Evolutionary conservation across 2,797 vertebrate species (phyloP), one percentile per base, ranked within the genome.

Genomic region (Apodemus agrarius): DNA sequence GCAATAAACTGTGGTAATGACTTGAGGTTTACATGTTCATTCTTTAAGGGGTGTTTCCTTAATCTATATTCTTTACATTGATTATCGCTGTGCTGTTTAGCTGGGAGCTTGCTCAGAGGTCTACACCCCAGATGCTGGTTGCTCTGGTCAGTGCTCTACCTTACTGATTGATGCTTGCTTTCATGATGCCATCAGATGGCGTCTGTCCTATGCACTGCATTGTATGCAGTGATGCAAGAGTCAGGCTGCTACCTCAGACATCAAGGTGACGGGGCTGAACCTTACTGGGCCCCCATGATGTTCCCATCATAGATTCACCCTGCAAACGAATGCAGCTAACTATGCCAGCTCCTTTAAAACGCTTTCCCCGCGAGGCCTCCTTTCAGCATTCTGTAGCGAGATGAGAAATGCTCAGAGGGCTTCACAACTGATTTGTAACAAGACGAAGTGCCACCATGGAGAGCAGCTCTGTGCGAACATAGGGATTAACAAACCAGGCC

Each of bases 271-370:
- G 1, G n/a, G 0, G 13, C 3, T 31, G 16, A 29, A 31, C 14
- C 21, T 31, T 12, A 17, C 1, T 9, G 12, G 72, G 22, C 6
- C 4, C 24, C 11, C 4, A 14, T 17, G 34, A 3, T 16, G 29
- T 17, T 76, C 34, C 24, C 1, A 4, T 5, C 40, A 49, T n/a
- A 16, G 0, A 24, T 0, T 49, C 0, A 10, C 8, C 9, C 24
- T 34, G 16, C n/a, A 46, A 78, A 61, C 3, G 3, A 63, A 49
- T 16, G 24, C 29, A n/a, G 74, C 29, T 46, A 61, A 89, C 40
- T 10, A 61, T n/a, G 16, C 17, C 19, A n/a, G 57, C 26, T n/a
- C 49, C 40, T 26, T 63, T 22, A 26, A 49, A 63, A 26, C 0
- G 3, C 37, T 40, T 34, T 31, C 34, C 17, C 54, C 1, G 5